These are phyloP conservation scores for Cervus canadensis DNA, from an alignment of 2,113 vertebrate species.

Conservation along the genomic window DNA sequence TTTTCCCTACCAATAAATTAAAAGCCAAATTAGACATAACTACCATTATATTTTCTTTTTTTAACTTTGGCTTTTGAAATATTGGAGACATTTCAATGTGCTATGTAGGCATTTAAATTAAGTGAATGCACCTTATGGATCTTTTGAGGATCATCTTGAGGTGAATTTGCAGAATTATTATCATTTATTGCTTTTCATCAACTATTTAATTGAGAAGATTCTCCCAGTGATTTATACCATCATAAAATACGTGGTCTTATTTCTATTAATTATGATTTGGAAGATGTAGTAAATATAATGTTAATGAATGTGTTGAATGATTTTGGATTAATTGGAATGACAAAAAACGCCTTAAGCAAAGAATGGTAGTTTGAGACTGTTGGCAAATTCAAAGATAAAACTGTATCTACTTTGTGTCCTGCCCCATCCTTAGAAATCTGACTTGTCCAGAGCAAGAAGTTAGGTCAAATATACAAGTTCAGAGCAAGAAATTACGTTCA, in stretches of 20 bases:
- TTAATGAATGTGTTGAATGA: conserved; percentile 73
- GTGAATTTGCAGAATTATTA: conserved; percentile 67
- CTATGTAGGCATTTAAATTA: conserved; percentile 50
- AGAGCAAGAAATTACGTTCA: neutral
- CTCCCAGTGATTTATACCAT: conserved; percentile 61
- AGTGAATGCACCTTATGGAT: conserved; percentile 42
- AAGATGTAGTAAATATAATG: conserved; percentile 63
- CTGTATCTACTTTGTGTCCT: conserved; percentile 28
- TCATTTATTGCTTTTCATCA: conserved; percentile 74
- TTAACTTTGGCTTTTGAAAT: conserved; percentile 46
- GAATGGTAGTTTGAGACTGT: conserved; percentile 36
- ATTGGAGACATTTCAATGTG: conserved; percentile 43
- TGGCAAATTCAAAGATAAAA: conserved; percentile 51
- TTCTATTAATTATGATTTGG: conserved; percentile 72
- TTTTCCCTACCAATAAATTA: conserved; percentile 5
- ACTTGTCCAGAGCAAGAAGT: neutral
- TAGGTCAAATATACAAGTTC: neutral
- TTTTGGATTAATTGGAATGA: conserved; percentile 71
- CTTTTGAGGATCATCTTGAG: conserved; percentile 51
- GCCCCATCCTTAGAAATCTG: conserved; percentile 36
- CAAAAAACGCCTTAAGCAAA: conserved; percentile 65
- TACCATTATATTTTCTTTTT: conserved; percentile 48
- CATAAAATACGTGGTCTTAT: conserved; percentile 65
- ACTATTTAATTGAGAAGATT: conserved; percentile 66
- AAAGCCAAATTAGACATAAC: conserved; percentile 42